Conservation (phyloP, 2,797 vertebrate genomes). For the Hozukius guyotensis region DNA sequence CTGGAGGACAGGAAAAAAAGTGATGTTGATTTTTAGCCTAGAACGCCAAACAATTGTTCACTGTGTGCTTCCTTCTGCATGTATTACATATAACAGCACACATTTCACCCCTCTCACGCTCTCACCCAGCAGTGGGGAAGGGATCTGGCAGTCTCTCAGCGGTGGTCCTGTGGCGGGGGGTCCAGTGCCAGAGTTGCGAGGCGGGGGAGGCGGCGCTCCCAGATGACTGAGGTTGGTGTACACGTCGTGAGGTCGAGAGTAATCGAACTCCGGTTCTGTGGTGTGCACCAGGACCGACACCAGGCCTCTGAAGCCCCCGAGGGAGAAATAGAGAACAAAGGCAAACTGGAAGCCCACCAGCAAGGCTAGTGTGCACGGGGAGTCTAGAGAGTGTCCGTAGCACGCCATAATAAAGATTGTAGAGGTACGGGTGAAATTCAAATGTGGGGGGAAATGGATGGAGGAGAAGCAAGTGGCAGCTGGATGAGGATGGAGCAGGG, state of each 20-base stretch:
- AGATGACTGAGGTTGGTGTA: constrained; percentile 94
- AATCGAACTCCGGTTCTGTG: constrained; percentile 89
- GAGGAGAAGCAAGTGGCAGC: not conserved
- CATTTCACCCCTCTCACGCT: constrained; percentile 43
- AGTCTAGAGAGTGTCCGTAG: constrained; percentile 84
- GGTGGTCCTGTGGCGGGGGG: constrained; percentile 66
- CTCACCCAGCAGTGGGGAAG: constrained; percentile 91
- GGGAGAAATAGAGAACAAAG: constrained; percentile 96
- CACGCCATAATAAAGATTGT: constrained; percentile 75
- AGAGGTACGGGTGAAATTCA: not conserved
- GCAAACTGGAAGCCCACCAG: constrained; percentile 96
- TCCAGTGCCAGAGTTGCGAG: constrained; percentile 65
- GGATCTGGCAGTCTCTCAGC: constrained; percentile 87
- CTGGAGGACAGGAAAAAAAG: constrained; percentile 66
- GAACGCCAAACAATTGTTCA: not conserved
- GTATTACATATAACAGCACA: not conserved
- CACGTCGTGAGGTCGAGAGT: constrained; percentile 92
- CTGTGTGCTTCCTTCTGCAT: not conserved
- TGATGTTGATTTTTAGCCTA: not conserved
- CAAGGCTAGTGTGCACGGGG: constrained; percentile 91
- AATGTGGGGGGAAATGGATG: not conserved
- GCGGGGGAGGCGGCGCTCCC: constrained; percentile 78
- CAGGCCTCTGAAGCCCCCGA: constrained; percentile 93
- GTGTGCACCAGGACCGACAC: constrained; percentile 90
- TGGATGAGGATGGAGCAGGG: not conserved